phyloP scores from a whole-genome alignment of 1,140 invertebrate genomes.

The Solenopsis invicta region DNA sequence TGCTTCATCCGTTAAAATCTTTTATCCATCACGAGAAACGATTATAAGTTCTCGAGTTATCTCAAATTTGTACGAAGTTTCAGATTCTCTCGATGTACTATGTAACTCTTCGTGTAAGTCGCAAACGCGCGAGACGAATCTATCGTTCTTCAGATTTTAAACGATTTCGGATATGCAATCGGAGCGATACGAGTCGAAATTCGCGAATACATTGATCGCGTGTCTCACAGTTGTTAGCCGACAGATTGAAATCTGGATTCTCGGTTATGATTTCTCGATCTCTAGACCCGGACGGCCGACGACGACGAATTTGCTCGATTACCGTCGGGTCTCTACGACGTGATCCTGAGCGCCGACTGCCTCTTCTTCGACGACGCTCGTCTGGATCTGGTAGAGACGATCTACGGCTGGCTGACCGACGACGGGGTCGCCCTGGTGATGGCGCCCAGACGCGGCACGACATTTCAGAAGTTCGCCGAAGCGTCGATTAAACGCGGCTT shows the following conservation, averaged over 20 bases:
- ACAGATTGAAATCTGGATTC: constrained; percentile 21
- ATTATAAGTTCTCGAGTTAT: background rate
- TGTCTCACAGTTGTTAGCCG: background rate
- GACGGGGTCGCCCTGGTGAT: constrained; percentile 91
- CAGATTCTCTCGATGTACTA: background rate
- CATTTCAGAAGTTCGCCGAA: constrained; percentile 90
- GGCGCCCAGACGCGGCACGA: constrained; percentile 92
- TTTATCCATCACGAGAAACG: background rate
- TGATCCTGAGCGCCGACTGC: constrained; percentile 93
- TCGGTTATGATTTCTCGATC: constrained; percentile 67
- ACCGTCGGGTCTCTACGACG: constrained; percentile 88
- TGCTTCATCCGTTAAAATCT: background rate
- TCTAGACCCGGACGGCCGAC: constrained; percentile 78
- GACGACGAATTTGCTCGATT: constrained; percentile 69
- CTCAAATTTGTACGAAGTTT: constrained; percentile 23
- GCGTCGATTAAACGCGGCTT: constrained; percentile 89
- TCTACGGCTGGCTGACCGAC: constrained; percentile 90
- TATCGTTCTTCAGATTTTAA: background rate
- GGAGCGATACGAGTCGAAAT: background rate
- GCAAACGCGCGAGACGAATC: background rate
- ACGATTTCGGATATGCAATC: background rate
- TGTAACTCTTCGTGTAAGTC: background rate
- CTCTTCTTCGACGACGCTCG: constrained; percentile 94
- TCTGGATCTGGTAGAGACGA: constrained; percentile 90
- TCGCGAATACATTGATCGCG: background rate